Evolutionary conservation across 35 echinoderm and acorn worm species (phyloP).

Genomic region (Acanthaster planci): DNA sequence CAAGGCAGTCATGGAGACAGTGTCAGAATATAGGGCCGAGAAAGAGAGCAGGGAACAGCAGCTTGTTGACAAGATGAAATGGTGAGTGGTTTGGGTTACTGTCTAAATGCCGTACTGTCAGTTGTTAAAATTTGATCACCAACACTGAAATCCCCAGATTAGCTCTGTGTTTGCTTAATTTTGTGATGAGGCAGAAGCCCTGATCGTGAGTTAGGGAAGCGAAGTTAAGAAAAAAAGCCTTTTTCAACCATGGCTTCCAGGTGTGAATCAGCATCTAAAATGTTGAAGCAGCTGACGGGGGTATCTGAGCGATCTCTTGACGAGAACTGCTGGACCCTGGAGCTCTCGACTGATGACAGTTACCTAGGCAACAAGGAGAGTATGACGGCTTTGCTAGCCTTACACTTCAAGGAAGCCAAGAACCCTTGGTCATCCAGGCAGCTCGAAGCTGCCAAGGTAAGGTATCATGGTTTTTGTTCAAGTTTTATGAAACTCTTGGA

Average conservation of each 20-base stretch:
- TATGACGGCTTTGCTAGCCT: neutral
- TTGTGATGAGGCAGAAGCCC: too few relatives aligned
- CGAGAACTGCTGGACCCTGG: neutral
- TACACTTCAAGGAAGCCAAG: neutral
- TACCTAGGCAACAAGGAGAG: neutral
- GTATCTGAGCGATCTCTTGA: neutral
- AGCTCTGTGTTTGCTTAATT: too few relatives aligned
- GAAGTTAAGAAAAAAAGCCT: too few relatives aligned
- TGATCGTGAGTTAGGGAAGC: too few relatives aligned
- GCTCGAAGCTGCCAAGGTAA: neutral
- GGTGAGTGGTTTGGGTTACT: neutral
- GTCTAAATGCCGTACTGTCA: too few relatives aligned
- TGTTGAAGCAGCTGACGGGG: neutral
- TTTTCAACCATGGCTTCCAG: neutral
- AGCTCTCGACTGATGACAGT: neutral
- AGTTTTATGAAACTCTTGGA: too few relatives aligned
- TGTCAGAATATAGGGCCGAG: neutral
- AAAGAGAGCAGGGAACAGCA: neutral
- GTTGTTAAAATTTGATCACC: too few relatives aligned
- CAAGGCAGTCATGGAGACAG: neutral
- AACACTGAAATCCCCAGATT: too few relatives aligned
- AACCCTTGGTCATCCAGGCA: neutral
- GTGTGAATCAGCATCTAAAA: neutral
- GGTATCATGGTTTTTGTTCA: neutral
- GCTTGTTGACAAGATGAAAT: neutral